Base-by-base conservation (phyloP, 2,113 vertebrate species). In the Microtus oregoni region DNA sequence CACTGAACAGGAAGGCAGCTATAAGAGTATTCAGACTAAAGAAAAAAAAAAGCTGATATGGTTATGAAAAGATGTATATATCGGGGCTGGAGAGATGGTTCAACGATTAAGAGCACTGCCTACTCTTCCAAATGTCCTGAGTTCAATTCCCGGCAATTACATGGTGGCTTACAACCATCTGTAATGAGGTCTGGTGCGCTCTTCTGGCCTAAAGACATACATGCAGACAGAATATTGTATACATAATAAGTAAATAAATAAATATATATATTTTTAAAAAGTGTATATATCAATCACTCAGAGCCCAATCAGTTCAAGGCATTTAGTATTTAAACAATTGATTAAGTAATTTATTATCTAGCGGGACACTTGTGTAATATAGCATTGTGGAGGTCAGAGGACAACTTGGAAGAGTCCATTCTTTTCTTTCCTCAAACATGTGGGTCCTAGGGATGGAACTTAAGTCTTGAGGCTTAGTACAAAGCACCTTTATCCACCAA, bases 1-100 rank as follows among this genome's bases (percentile, higher is more conserved):
- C 55, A 58, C 55, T 58, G 55, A 20, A 5, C 55, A 58, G 55
- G 55, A 20, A 58, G 55, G 55, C 55, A 58, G 55, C 30, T 86
- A 55, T 0, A 11, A 52, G 20, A 89, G 17, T 77, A 93, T 87
- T 92, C 58, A 93, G 86, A 93, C 8, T 70, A 92, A 91, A 77
- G 87, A 17, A 58, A 58, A 58, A 58, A 55, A 55, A 94, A 50
- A 41, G 41, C 41, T 41, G 41, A 41, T 20, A 76, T 19, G 28
- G 52, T 92, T 68, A 83, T 73, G 32, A 55, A 55, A 38, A 79
- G 90, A 17, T 58, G 5, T 58, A 58, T 58, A 58, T 58, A 1
- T 83, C 58, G 11, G 50, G 50, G 50, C 50, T 50, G 50, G 50
- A 50, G 50, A 50, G 50, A 13, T 50, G 50, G 50, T 0, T 52